Evolutionary conservation across 2,797 vertebrate genomes (phyloP), one percentile per base, ranked within the genome.

Genomic region (Acrossocheilus wenchowensis): DNA sequence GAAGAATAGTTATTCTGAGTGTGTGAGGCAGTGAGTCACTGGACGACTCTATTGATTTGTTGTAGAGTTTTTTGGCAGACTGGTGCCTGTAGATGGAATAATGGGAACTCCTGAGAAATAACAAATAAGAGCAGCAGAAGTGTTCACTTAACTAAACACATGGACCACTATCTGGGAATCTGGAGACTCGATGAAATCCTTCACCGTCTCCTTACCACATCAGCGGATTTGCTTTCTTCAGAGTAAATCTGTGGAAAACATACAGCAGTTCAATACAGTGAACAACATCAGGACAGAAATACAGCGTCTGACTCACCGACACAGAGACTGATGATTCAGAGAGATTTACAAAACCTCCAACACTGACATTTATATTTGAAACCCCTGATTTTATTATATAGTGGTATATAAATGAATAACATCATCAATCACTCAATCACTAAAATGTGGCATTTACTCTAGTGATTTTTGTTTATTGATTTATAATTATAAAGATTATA

Each of bases 51-150:
- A 87, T 73, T 84, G 82, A 87, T 71, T 78, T 68, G 62, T 54
- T 78, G 21, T 30, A 75, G 66, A 11, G 43, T 84, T 84, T 78
- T 64, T 34, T 36, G 71, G 78, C 68, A 83, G 77, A 78, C 75
- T 57, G 85, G 85, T 86, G 72, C 50, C 73, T 82, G 73, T 81
- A 60, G 83, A 45, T 75, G 78, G 79, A 86, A 84, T 85, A 87
- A 87, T 80, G 48, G 81, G 19, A 77, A 71, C 83, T 83, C 68
- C 36, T 54, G 80, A 80, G 86, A 86, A 78, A 68, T 68, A 66
- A 78, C 43, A 77, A 62, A 73, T 41, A 60, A 43, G 78, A 23
- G 41, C 48, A 77, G 71, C 48, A 74, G 68, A 80, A 52, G 23
- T 23, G 26, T 45, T 75, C 19, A 2, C 19, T 84, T n/a, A 36